Base-by-base conservation (phyloP, 1,140 invertebrate genomes). In the Reticulitermes speratus region DNA sequence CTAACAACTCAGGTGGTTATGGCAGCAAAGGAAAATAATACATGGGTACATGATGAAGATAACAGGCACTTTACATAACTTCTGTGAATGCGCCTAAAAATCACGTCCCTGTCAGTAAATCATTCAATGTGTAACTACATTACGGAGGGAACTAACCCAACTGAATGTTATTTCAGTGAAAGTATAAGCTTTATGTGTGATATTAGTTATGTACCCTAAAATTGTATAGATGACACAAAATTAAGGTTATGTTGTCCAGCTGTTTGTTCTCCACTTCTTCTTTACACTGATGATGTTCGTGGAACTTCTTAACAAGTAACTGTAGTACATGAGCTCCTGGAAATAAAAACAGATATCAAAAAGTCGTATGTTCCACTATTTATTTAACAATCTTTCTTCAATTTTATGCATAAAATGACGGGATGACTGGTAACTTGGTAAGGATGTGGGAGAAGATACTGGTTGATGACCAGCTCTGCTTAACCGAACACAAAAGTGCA, bases 151-250 rank as follows among this genome's bases (percentile, higher is more conserved):
- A n/a, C n/a, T 75, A 25, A 6, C 5, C 19, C 14, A 55, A 75
- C 65, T 75, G 25, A 25, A 8, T 30, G 65, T 55, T 55, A 55
- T 55, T 55, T 55, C 8, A 1, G 19, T 48, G 45, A 12, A 48
- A 48, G 45, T 9, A 16, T 48, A 48, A 48, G 9, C 9, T 48
- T 3, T 19, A 25, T 23, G 21, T 12, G 3, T 65, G 12, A 65
- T 2, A 65, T 21, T 65, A 65, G 6, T 16, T 75, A 83, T 86
- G 90, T 91, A 97, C 96, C 92, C 98, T 98, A 90, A 99, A 99
- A 90, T 96, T 97, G 89, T 98, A 99, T 32, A 99, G 91, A 91
- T 97, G 95, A 6, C 94, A 94, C 1, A 99, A 91, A 75, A 98
- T 93, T 7, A 96, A 91, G 0, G 97, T 90, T 1, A 97, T 89